Evolutionary conservation across 2,888 invertebrate genomes (phyloP).

Genomic region (Anorthoa munda): DNA sequence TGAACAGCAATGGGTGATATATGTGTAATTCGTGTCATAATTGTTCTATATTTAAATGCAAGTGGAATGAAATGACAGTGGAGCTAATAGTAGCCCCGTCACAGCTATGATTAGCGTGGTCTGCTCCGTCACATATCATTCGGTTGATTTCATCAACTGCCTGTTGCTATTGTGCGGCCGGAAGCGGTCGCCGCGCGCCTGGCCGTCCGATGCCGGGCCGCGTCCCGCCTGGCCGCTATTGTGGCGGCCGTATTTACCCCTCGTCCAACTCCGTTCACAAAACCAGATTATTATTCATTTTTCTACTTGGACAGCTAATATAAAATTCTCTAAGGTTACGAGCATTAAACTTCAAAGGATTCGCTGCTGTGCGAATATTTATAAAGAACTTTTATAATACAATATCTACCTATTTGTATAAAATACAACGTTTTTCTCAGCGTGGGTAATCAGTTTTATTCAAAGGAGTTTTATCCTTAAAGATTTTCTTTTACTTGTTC

Average conservation of each 20-base stretch:
- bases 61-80: slow-evolving; percentile 11
- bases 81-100: slow-evolving; percentile 18
- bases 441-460: slow-evolving; percentile 37
- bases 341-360: slow-evolving; percentile 52
- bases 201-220: neutral
- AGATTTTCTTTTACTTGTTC: slow-evolving; percentile 31
- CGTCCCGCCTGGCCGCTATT: slow-evolving; percentile 34
- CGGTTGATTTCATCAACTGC: slow-evolving; percentile 71
- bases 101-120: slow-evolving; percentile 47
- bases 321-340: slow-evolving; percentile 43
- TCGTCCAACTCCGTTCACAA: slow-evolving; percentile 35
- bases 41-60: slow-evolving; percentile 2
- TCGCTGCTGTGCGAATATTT: slow-evolving; percentile 42
- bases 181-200: slow-evolving; percentile 33
- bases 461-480: slow-evolving; percentile 30
- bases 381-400: slow-evolving; percentile 26
- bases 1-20: slow-evolving; percentile 20
- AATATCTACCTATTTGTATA: slow-evolving; percentile 35
- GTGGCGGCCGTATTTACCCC: slow-evolving; percentile 44
- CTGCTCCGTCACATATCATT: slow-evolving; percentile 38
- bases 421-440: slow-evolving; percentile 34
- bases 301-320: slow-evolving; percentile 44
- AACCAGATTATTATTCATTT: slow-evolving; percentile 42
- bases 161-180: slow-evolving; percentile 71
- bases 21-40: slow-evolving; percentile 14